These are phyloP conservation scores for Sebastes cheni DNA, from an alignment of 2,797 vertebrate species.

Conservation along the genomic window DNA sequence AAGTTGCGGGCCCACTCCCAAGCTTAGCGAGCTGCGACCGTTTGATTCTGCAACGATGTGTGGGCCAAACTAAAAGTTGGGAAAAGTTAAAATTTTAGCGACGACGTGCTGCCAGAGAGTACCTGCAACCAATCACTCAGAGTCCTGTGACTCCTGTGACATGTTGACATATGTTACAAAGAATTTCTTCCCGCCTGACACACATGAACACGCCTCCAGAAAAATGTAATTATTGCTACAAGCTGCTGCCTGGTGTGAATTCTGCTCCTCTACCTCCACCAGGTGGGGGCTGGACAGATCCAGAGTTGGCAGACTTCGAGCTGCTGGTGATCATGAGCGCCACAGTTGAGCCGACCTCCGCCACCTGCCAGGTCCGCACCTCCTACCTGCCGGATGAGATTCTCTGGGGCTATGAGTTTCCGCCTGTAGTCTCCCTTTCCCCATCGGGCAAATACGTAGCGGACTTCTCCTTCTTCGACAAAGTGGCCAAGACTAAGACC, in stretches of 20 bases:
- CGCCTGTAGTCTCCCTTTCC: constrained; percentile 91
- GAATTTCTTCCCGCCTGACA: too few relatives aligned
- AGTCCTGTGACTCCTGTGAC: fast-evolving
- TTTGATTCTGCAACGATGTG: fast-evolving
- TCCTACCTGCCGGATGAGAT: constrained; percentile 94
- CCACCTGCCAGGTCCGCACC: constrained; percentile 93
- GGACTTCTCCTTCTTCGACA: constrained; percentile 94
- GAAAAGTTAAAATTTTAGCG: fast-evolving
- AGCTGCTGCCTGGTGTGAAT: too few relatives aligned
- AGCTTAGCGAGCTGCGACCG: fast-evolving
- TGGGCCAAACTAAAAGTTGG: too few relatives aligned
- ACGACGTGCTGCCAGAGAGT: fast-evolving
- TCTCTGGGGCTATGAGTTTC: constrained; percentile 95
- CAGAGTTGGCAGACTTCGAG: constrained; percentile 87
- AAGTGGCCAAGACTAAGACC: constrained; percentile 86
- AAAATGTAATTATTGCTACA: too few relatives aligned
- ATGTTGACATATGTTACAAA: too few relatives aligned
- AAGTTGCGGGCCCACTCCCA: too few relatives aligned
- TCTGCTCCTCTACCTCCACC: background rate
- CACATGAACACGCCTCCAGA: too few relatives aligned
- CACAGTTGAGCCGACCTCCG: constrained; percentile 92
- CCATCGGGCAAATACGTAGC: constrained; percentile 93
- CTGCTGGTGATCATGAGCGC: constrained; percentile 92
- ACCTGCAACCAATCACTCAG: fast-evolving
- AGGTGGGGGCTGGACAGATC: constrained; percentile 79